These are phyloP conservation scores for Lampris megalopsis DNA, from an alignment of 2,113 vertebrate genomes.

Conservation along the genomic window DNA sequence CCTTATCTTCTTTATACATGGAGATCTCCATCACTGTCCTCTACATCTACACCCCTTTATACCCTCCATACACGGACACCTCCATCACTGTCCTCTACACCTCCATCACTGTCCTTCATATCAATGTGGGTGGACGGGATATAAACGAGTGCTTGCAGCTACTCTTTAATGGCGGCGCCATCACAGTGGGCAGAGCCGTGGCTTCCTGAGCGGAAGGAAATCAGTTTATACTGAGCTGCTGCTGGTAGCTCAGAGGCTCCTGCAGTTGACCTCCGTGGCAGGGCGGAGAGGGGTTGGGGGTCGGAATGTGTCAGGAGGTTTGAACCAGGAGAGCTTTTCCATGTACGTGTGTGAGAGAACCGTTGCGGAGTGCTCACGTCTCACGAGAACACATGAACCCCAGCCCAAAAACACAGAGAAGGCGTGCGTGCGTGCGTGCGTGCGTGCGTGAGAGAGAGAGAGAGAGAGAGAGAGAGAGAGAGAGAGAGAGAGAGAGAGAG, in stretches of 20 bases:
- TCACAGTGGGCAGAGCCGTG: slow-evolving; percentile 22
- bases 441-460: too few relatives aligned
- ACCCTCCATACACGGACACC: too few relatives aligned
- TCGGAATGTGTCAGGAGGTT: neutral
- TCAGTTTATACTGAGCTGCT: slow-evolving; percentile 4
- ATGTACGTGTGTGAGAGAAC: slow-evolving; percentile 36
- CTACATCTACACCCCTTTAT: too few relatives aligned
- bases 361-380: slow-evolving; percentile 32
- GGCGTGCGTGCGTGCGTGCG: too few relatives aligned
- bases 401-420: neutral
- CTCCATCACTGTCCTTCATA: too few relatives aligned
- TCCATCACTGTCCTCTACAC: too few relatives aligned
- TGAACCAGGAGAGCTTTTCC: slow-evolving; percentile 62
- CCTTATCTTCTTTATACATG: too few relatives aligned
- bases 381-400: slow-evolving; percentile 39
- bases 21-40: too few relatives aligned
- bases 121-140: too few relatives aligned
- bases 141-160: too few relatives aligned
- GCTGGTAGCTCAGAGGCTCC: neutral
- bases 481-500: slow-evolving; percentile 11
- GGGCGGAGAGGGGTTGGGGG: neutral
- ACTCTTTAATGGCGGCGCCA: slow-evolving; percentile 1
- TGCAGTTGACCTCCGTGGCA: slow-evolving; percentile 21
- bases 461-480: slow-evolving; percentile 5
- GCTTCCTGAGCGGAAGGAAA: slow-evolving; percentile 24